These are phyloP conservation scores for Lethenteron reissneri DNA, from an alignment of 2,113 vertebrate species.

Conservation along the genomic window DNA sequence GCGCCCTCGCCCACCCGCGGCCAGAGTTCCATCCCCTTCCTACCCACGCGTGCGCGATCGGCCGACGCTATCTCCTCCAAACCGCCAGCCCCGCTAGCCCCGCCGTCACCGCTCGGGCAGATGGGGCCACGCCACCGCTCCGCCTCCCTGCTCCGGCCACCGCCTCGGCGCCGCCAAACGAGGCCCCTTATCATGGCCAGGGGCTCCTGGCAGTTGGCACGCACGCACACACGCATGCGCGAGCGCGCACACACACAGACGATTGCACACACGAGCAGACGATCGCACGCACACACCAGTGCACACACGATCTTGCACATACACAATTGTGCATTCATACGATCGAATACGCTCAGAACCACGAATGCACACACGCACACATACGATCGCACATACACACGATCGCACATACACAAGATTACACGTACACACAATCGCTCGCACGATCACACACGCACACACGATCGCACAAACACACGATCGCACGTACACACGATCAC, in stretches of 20 bases:
- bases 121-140: no score
- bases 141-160: no score
- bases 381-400: not conserved
- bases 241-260: not conserved
- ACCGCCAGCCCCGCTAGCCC: no score
- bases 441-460: not conserved
- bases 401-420: no score
- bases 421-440: not conserved
- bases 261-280: not conserved
- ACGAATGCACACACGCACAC: not conserved
- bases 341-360: not conserved
- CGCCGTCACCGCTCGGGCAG: no score
- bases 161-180: no score
- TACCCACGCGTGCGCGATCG: no score
- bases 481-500: no score
- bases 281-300: not conserved
- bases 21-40: no score
- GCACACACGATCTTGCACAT: not conserved
- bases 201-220: not conserved
- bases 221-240: not conserved
- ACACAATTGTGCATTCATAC: not conserved
- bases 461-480: not conserved
- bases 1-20: no score
- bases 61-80: no score
- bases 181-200: no score